These are phyloP conservation scores for Drosophila borborema DNA, from an alignment of 2,888 invertebrate species.

Conservation along the genomic window DNA sequence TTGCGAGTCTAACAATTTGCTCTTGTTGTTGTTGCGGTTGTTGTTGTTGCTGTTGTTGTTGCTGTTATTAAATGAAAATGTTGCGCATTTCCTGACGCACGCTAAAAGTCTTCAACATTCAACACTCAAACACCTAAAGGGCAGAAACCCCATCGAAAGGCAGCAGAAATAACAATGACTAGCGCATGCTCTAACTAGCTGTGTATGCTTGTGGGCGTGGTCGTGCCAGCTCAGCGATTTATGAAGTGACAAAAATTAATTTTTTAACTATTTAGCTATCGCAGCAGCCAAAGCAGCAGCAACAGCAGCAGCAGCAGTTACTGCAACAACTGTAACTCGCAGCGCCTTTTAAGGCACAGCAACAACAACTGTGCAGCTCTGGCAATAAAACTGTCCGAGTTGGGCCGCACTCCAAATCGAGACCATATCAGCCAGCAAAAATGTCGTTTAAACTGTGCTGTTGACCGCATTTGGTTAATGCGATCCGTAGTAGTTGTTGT, in stretches of 20 bases:
- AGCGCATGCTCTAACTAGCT: neutral
- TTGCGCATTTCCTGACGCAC: conserved; percentile 36
- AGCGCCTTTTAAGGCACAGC: conserved; percentile 71
- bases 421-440: conserved; percentile 79
- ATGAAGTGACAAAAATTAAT: conserved; percentile 85
- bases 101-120: conserved; percentile 17
- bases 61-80: conserved; percentile 34
- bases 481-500: conserved; percentile 49
- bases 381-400: conserved; percentile 81
- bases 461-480: conserved; percentile 81
- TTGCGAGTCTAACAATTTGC: conserved; percentile 38
- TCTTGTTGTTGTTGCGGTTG: conserved; percentile 20
- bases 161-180: neutral
- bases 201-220: neutral
- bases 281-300: conserved; percentile 47
- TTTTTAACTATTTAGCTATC: conserved; percentile 83
- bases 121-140: conserved; percentile 34
- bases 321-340: conserved; percentile 47
- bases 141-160: neutral
- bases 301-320: conserved; percentile 20
- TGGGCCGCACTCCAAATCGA: conserved; percentile 65
- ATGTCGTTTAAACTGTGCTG: conserved; percentile 79
- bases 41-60: conserved; percentile 22
- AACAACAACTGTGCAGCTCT: conserved; percentile 22
- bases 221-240: conserved; percentile 63